phyloP scores from a whole-genome alignment of 2,113 vertebrate species.

The Eudyptes chrysolophus region DNA sequence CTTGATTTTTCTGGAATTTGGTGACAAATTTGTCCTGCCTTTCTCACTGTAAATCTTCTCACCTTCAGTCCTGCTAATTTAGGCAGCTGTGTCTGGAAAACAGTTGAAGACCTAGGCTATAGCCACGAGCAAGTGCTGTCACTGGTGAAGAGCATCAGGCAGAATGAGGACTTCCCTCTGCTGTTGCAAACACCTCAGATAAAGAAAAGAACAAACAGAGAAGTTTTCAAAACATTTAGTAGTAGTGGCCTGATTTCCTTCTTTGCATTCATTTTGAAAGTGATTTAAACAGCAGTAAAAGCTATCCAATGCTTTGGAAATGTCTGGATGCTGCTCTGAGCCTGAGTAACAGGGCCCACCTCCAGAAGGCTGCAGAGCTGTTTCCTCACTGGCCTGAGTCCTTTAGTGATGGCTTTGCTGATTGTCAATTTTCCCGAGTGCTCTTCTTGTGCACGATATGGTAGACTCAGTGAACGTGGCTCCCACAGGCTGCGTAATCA shows the following conservation, averaged over 20 bases:
- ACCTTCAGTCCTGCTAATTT: not conserved
- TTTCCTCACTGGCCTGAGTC: not conserved
- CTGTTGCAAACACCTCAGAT: not conserved
- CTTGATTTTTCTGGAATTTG: not conserved
- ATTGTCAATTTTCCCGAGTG: fast-evolving
- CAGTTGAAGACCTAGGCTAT: not conserved
- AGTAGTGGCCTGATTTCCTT: not conserved
- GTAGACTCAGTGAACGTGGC: not conserved
- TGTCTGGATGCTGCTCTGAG: not conserved
- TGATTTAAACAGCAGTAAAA: not conserved
- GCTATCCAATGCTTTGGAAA: not conserved
- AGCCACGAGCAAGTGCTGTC: fast-evolving
- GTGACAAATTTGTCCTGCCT: not conserved
- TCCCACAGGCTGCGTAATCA: not conserved
- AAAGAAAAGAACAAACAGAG: not conserved
- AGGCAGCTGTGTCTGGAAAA: not conserved
- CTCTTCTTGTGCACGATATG: not conserved
- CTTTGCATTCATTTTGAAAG: not conserved
- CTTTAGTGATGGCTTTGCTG: not conserved
- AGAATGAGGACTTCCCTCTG: not conserved
- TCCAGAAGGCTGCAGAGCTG: not conserved
- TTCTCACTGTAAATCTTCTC: not conserved
- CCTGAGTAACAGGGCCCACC: too few relatives aligned
- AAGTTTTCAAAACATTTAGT: not conserved
- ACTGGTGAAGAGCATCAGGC: not conserved